Evolutionary conservation across 2,888 invertebrate species (phyloP), one percentile per base, ranked within the genome.

Genomic region (Chloroclysta siterata): DNA sequence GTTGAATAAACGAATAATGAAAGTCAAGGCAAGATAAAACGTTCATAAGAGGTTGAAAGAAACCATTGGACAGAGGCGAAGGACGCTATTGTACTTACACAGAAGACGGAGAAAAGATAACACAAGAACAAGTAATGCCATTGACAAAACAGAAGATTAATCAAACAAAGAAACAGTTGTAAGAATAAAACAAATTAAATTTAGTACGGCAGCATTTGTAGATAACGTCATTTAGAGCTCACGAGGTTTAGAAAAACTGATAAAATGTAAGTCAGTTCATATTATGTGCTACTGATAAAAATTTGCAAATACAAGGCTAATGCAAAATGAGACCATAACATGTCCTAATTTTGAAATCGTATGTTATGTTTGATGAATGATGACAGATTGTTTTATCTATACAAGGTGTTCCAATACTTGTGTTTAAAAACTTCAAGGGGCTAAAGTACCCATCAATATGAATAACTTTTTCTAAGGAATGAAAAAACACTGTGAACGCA

Each of bases 71-170:
- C 36, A 39, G 48, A 51, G 28, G 13, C 22, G 50, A 60, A 48
- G 42, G 48, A 54, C 44, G 50, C 48, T 48, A 53, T 54, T 47
- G 39, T 48, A 53, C 29, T 22, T 55, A 53, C 41, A 11, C 29
- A 47, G 15, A 42, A 59, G 14, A 48, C 10, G 39, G 47, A 62
- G 47, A 56, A 55, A 48, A 54, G 47, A 63, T 63, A 63, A 63
- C 36, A 11, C 36, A 36, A 39, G 13, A 36, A 65, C 44, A 60
- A 56, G 28, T 41, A 47, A 53, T 44, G 52, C n/a, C 4, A 53
- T 65, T 65, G 48, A 53, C 10, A 7, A 44, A 36, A 39, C 33
- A 0, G n/a, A 50, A 65, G 48, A 48, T 53, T 33, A 60, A 15
- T 11, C 17, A 44, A 56, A 60, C 60, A 60, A 60, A 60, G 60